These are phyloP conservation scores for Bothrops jararaca DNA, from an alignment of 2,113 vertebrate genomes.

Conservation along the genomic window DNA sequence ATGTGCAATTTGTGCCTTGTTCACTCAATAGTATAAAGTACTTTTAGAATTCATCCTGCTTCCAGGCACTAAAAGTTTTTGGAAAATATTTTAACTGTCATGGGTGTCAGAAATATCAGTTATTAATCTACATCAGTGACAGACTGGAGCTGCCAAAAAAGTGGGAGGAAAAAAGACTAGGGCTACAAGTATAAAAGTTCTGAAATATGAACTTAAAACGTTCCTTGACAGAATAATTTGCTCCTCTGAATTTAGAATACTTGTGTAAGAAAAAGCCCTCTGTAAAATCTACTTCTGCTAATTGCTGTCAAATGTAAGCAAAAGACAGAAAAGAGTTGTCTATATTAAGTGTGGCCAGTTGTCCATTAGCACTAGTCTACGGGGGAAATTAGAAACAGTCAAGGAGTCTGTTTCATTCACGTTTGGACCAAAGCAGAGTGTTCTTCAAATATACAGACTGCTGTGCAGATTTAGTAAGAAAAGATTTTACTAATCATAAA, in stretches of 20 bases:
- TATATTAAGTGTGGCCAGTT: background rate
- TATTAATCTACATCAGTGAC: background rate
- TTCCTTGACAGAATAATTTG: background rate
- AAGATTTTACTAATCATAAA: background rate
- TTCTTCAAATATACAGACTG: background rate
- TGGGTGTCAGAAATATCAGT: background rate
- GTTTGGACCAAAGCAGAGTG: background rate
- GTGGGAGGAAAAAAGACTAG: background rate
- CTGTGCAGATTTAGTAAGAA: background rate
- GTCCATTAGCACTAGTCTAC: background rate
- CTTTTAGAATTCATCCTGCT: background rate
- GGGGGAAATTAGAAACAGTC: background rate
- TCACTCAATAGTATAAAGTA: background rate
- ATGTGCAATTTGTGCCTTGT: conserved; percentile 57
- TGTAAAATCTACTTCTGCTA: background rate
- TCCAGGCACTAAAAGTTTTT: background rate
- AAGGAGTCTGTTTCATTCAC: conserved; percentile 26
- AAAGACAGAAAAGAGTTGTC: background rate
- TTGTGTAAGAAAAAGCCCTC: background rate
- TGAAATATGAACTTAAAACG: background rate
- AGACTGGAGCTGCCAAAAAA: background rate
- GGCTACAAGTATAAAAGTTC: background rate
- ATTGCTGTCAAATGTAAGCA: background rate
- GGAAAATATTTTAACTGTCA: background rate
- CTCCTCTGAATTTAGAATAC: background rate